These are phyloP conservation scores for Asbolus verrucosus DNA, from an alignment of 1,140 invertebrate genomes.

Conservation along the genomic window DNA sequence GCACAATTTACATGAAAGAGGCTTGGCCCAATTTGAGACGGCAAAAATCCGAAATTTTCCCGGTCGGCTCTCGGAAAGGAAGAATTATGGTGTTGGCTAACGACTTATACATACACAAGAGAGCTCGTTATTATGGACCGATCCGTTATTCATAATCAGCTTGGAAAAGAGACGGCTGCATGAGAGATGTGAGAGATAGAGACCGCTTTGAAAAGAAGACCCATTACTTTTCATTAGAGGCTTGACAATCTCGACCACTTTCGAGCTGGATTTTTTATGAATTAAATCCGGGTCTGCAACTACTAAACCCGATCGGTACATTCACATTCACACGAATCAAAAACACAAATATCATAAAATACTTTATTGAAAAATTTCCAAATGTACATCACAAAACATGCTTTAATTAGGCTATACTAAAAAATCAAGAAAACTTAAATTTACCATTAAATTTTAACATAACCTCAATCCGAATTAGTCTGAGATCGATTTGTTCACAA, in stretches of 20 bases:
- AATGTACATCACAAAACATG: conserved; percentile 11
- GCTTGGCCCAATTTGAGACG: conserved; percentile 9
- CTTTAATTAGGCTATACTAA: conserved; percentile 14
- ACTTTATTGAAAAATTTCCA: conserved; percentile 41
- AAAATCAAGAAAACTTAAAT: conserved; percentile 3
- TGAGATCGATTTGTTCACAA: conserved; percentile 15
- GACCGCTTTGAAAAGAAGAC: conserved; percentile 46
- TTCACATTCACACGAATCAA: conserved; percentile 27
- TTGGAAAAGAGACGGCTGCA: conserved; percentile 11
- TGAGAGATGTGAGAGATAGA: conserved; percentile 13
- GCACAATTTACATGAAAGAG: conserved; percentile 10
- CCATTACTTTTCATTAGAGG: conserved; percentile 54
- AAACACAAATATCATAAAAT: conserved; percentile 22
- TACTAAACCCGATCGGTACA: conserved; percentile 10
- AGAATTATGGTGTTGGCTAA: conserved; percentile 1
- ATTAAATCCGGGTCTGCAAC: conserved; percentile 44
- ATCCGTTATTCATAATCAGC: conserved; percentile 44
- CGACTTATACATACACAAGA: background rate
- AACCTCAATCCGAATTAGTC: conserved; percentile 10
- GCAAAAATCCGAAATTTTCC: conserved; percentile 2
- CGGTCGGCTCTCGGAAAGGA: background rate
- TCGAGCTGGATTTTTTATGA: conserved; percentile 44
- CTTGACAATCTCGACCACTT: conserved; percentile 50
- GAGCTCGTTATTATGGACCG: background rate
- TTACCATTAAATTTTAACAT: background rate